phyloP scores from a whole-genome alignment of 2,888 invertebrate species.

The Buathra laborator region DNA sequence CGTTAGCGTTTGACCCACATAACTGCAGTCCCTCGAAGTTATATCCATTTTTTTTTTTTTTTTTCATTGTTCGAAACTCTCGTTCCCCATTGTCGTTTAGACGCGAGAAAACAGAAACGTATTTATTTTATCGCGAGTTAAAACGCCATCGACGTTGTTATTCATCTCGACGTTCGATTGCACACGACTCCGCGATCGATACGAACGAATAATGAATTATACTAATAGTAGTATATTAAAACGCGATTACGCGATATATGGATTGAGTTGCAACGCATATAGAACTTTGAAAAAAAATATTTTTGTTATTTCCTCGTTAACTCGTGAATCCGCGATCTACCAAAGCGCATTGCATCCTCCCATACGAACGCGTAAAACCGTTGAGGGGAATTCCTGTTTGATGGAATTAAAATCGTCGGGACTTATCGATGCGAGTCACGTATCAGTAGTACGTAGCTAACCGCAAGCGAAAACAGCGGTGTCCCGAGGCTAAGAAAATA shows the following conservation, averaged over 20 bases:
- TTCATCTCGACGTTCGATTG: background rate
- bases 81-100: background rate
- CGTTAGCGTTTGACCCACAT: constrained; percentile 57
- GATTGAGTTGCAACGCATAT: constrained; percentile 1
- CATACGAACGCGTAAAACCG: background rate
- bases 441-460: background rate
- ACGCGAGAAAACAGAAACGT: background rate
- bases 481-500: constrained; percentile 5
- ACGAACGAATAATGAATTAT: background rate
- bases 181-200: background rate
- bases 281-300: background rate
- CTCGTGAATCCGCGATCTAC: background rate
- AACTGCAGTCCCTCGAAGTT: background rate
- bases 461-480: constrained; percentile 20
- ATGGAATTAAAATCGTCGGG: constrained; percentile 38
- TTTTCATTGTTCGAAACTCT: background rate
- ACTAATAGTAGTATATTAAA: constrained; percentile 1
- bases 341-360: background rate
- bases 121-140: background rate
- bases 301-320: background rate
- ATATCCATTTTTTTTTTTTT: background rate
- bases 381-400: constrained; percentile 37
- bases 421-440: constrained; percentile 27
- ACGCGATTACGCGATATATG: constrained; percentile 1
- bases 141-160: background rate